phyloP scores from a whole-genome alignment of 1,140 invertebrate species.

The Vanessa atalanta region DNA sequence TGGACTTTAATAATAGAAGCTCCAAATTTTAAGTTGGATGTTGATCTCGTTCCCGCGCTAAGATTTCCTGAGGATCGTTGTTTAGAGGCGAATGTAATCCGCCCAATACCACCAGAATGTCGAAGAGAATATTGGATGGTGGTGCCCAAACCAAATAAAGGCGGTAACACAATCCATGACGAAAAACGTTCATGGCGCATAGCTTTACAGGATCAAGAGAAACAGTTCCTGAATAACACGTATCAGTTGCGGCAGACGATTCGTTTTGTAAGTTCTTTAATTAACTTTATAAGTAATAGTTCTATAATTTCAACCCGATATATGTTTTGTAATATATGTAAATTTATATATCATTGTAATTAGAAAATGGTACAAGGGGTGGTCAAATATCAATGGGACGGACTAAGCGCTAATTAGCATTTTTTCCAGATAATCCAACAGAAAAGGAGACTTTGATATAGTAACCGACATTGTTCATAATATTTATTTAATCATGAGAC shows the following conservation, averaged over 20 bases:
- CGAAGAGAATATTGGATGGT: slow-evolving; percentile 54
- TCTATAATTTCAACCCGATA: slow-evolving; percentile 5
- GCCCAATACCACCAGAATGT: slow-evolving; percentile 44
- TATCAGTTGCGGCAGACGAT: slow-evolving; percentile 51
- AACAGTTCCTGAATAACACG: slow-evolving; percentile 48
- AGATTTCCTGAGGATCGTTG: slow-evolving; percentile 61
- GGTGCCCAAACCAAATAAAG: slow-evolving; percentile 60
- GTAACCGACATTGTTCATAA: too few relatives aligned
- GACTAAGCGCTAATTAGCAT: too few relatives aligned
- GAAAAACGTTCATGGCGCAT: slow-evolving; percentile 58
- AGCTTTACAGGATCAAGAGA: slow-evolving; percentile 61
- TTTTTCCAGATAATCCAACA: too few relatives aligned
- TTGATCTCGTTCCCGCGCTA: slow-evolving; percentile 77
- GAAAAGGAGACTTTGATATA: too few relatives aligned
- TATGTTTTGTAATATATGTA: too few relatives aligned
- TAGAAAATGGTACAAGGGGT: too few relatives aligned
- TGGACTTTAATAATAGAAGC: slow-evolving; percentile 64
- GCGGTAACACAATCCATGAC: slow-evolving; percentile 34
- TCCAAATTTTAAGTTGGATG: slow-evolving; percentile 51
- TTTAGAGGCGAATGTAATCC: slow-evolving; percentile 45
- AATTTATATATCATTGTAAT: too few relatives aligned
- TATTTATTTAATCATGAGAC: too few relatives aligned
- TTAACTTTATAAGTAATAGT: background rate
- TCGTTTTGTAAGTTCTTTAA: slow-evolving; percentile 48
- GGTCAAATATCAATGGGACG: too few relatives aligned